Conservation (phyloP, 2,113 vertebrate species). For the Perognathus longimembris region DNA sequence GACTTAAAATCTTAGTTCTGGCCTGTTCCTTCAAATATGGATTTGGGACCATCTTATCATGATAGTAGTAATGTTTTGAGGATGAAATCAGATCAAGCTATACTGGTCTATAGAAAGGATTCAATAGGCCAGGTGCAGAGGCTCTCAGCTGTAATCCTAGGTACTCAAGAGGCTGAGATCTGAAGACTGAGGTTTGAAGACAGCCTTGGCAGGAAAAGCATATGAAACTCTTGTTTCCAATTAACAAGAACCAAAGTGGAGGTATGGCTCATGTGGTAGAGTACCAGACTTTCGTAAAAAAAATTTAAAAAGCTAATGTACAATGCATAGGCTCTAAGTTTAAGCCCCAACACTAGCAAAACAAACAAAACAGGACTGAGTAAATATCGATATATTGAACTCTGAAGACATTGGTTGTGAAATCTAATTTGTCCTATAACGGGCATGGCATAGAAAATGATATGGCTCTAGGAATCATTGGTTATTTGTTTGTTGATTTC, state of each 20-base stretch:
- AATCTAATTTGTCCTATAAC: background rate
- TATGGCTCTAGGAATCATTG: background rate
- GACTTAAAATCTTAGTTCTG: background rate
- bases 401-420: background rate
- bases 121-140: background rate
- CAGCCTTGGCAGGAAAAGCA: no score
- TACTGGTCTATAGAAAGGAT: background rate
- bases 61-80: background rate
- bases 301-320: no score
- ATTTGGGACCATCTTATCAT: background rate
- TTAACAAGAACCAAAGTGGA: no score
- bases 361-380: no score
- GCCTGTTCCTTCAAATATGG: background rate
- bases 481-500: constrained; percentile 14
- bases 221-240: no score
- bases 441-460: background rate
- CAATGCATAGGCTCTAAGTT: no score
- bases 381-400: background rate
- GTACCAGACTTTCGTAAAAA: no score
- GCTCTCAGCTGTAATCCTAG: no score
- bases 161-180: no score
- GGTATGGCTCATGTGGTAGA: no score
- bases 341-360: no score
- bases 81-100: background rate
- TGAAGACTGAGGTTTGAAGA: no score